Evolutionary conservation across 2,113 vertebrate genomes (phyloP).

Genomic region (Mirza zaza): DNA sequence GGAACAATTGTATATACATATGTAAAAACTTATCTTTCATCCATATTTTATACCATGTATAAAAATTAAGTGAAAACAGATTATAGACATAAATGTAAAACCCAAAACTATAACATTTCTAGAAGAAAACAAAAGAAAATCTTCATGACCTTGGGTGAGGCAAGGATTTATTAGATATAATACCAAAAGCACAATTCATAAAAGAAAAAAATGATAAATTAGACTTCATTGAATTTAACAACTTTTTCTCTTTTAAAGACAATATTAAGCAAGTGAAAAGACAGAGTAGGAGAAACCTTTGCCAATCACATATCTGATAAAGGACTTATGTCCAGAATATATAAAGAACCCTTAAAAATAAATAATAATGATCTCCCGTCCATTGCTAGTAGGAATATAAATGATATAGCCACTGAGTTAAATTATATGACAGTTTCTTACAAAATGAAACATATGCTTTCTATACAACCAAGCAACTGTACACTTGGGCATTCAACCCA

Average conservation of each 20-base stretch:
- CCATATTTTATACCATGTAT: background rate
- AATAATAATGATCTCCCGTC: background rate
- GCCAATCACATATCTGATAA: background rate
- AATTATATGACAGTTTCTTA: background rate
- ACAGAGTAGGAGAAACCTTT: background rate
- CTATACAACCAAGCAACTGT: background rate
- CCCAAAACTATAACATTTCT: background rate
- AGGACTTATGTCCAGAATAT: background rate
- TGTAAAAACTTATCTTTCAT: background rate
- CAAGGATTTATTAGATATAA: background rate
- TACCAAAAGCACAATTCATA: background rate
- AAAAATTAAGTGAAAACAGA: background rate
- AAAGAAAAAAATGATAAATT: background rate
- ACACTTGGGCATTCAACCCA: background rate
- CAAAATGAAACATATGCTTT: background rate
- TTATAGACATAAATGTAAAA: background rate
- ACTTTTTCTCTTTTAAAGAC: background rate
- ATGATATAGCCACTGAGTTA: background rate
- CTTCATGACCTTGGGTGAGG: background rate
- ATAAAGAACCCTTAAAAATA: background rate
- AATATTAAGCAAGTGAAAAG: background rate
- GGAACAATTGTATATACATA: background rate
- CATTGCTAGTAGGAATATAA: background rate
- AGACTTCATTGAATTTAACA: background rate
- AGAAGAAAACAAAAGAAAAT: background rate